Evolutionary conservation across 2,888 invertebrate genomes (phyloP).

Genomic region (Lasioglossum villosulum): DNA sequence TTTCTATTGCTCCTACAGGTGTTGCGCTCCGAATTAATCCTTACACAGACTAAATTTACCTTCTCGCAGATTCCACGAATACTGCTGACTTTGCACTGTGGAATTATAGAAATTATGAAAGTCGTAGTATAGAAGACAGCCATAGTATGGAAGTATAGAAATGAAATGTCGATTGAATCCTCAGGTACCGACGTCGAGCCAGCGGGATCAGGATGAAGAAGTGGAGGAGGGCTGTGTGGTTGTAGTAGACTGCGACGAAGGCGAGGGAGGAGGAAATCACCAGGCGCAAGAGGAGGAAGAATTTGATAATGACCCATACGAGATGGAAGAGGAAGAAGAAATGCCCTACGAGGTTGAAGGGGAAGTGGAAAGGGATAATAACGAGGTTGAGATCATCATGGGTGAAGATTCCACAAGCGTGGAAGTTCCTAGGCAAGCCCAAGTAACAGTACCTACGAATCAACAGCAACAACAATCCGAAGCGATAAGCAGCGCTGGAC

Average conservation of each 20-base stretch:
- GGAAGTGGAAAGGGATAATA: constrained; percentile 87
- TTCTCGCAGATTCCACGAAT: neutral
- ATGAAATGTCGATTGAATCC: constrained; percentile 5
- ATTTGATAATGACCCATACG: constrained; percentile 85
- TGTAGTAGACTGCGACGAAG: constrained; percentile 92
- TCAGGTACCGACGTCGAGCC: constrained; percentile 94
- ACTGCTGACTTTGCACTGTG: neutral
- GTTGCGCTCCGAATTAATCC: too few relatives aligned
- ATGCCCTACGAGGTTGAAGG: constrained; percentile 81
- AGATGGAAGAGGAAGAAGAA: constrained; percentile 83
- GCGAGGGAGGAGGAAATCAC: constrained; percentile 86
- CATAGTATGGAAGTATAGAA: neutral
- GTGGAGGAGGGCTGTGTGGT: constrained; percentile 91
- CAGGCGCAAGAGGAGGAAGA: constrained; percentile 85
- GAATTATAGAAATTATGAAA: neutral
- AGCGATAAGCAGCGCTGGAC: constrained; percentile 90
- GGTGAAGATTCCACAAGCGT: constrained; percentile 87
- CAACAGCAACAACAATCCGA: constrained; percentile 87
- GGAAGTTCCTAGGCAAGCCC: constrained; percentile 87
- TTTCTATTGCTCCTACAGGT: too few relatives aligned
- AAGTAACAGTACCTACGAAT: constrained; percentile 84
- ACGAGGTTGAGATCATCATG: constrained; percentile 87
- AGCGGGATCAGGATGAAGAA: constrained; percentile 90
- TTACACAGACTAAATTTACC: too few relatives aligned
- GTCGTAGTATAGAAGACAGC: too few relatives aligned